Evolutionary conservation across 1,140 invertebrate species (phyloP), one percentile per base, ranked within the genome.

Genomic region (Bilobella aurantiaca): DNA sequence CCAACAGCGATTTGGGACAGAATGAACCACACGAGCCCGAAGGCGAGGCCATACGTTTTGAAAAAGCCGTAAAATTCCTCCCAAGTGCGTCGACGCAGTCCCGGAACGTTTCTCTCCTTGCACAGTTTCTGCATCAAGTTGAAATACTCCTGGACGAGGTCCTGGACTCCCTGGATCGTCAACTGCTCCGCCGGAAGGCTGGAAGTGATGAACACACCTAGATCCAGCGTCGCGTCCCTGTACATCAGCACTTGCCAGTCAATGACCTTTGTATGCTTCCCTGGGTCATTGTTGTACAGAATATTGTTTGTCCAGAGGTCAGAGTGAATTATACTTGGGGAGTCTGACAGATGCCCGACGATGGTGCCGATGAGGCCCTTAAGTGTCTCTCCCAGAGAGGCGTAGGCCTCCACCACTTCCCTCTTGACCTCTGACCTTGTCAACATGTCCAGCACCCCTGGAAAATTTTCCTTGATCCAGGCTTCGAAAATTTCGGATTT

Each of bases 231-330:
- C 25, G 49, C 29, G 49, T 69, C 68, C 29, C 3, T 58, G 25
- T 66, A 69, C 8, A 63, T 32, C 14, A 62, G 1, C 21, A 66
- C 16, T 58, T 69, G 68, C 68, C 68, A 69, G 56, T 69, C 68
- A 21, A 69, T 69, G 1, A 66, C 31, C 62, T 69, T 69, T 1
- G 64, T 30, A 14, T 34, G 42, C 0, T 47, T 8, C 14, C 14
- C 25, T 27, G 23, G 32, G 28, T 53, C 3, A 1, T 53, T 28
- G 21, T 16, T 47, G 32, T 47, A 23, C 47, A 69, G 27, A 14
- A 64, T 16, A 62, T 69, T 69, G 23, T 66, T 63, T 25, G 65
- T 27, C 68, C 68, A 69, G 8, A 69, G 37, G 63, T 69, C 68
- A 2, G 57, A 58, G 46, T 69, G 68, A 37, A 66, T 32, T 8